Evolutionary conservation across 2,888 invertebrate genomes (phyloP).

Genomic region (Tryphoninae sp.): DNA sequence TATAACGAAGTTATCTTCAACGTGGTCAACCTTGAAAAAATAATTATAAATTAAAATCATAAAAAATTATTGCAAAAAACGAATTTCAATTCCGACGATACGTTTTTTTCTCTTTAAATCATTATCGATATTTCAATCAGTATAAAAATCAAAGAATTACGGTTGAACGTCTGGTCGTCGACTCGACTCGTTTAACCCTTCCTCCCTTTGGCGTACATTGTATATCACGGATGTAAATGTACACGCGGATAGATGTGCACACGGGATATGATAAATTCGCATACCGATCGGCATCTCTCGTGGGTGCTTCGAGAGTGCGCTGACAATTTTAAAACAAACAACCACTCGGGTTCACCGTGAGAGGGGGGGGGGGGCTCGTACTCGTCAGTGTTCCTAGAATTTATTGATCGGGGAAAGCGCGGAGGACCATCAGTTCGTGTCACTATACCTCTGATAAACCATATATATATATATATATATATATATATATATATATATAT

Average conservation of each 20-base stretch:
- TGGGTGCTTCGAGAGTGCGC: background rate
- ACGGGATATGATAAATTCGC: constrained; percentile 18
- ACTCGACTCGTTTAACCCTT: no score
- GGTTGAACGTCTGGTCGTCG: no score
- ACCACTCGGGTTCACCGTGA: background rate
- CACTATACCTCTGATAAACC: constrained; percentile 2
- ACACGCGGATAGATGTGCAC: background rate
- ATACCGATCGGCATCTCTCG: constrained; percentile 11
- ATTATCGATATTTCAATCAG: no score
- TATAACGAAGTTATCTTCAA: no score
- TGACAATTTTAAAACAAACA: constrained; percentile 38
- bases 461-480: background rate
- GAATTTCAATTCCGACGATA: no score
- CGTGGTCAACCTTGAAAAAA: no score
- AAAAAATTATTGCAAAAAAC: no score
- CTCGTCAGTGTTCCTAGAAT: constrained; percentile 25
- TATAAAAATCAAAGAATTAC: no score
- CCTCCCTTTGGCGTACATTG: no score
- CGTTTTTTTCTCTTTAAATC: no score
- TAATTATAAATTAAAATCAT: no score
- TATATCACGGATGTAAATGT: background rate
- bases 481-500: no score
- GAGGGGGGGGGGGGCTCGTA: background rate
- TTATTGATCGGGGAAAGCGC: constrained; percentile 42
- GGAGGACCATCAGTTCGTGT: constrained; percentile 22